Percentiles rank a stretch among this genome's conserved stretches.
Evolutionary conservation across 2,888 invertebrate species (phyloP).

Genomic region (Ophioninae sp.): DNA sequence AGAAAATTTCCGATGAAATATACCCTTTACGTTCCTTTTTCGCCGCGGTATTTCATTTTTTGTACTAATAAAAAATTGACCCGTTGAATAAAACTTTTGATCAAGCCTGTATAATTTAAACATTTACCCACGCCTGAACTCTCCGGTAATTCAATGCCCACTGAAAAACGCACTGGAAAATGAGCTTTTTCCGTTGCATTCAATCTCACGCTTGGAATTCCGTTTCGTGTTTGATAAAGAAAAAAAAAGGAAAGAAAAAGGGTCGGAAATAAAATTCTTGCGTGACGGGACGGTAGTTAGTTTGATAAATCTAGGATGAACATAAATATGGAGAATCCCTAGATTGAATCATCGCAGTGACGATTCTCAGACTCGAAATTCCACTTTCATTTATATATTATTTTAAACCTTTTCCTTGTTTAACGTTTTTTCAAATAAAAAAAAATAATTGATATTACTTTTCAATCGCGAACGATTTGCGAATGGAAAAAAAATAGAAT

Average conservation of each 20-base stretch:
- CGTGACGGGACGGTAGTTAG: slow-evolving; percentile 21
- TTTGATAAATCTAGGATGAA: background rate
- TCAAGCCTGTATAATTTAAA: background rate
- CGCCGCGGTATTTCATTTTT: too few relatives aligned
- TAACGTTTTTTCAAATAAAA: background rate
- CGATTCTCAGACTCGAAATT: background rate
- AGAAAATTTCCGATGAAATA: too few relatives aligned
- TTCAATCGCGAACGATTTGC: background rate
- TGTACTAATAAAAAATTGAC: too few relatives aligned
- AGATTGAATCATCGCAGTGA: background rate
- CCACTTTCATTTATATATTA: background rate
- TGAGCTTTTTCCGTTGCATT: slow-evolving; percentile 22
- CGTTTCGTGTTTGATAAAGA: background rate
- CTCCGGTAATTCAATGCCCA: background rate
- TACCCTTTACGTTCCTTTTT: too few relatives aligned
- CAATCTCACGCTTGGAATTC: slow-evolving; percentile 21
- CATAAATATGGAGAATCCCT: background rate
- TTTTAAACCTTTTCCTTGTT: background rate
- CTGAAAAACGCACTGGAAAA: slow-evolving; percentile 22
- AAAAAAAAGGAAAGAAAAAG: slow-evolving; percentile 8
- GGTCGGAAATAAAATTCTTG: slow-evolving; percentile 11
- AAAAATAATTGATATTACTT: background rate
- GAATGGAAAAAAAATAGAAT: background rate
- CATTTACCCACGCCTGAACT: background rate
- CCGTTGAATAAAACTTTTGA: too few relatives aligned